Conservation (phyloP, 2,888 invertebrate species). For the Scaptomyza cyrtandrae region DNA sequence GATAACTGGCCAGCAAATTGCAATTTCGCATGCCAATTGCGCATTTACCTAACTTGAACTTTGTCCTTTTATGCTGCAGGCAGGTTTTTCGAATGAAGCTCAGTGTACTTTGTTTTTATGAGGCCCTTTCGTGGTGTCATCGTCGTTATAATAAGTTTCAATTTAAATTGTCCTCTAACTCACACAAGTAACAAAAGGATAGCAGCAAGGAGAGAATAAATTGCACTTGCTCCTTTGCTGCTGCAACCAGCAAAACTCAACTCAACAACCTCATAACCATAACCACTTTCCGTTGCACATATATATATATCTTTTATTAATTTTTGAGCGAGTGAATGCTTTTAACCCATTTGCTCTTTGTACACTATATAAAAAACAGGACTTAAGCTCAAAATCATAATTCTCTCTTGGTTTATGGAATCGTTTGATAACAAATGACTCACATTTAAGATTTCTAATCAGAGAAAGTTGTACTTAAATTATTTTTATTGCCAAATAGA, state of each 20-base stretch:
- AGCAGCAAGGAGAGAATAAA: constrained; percentile 26
- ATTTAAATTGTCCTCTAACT: constrained; percentile 70
- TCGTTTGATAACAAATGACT: too few relatives aligned
- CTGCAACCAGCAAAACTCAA: constrained; percentile 8
- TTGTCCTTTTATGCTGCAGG: constrained; percentile 34
- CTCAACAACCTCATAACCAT: constrained; percentile 30
- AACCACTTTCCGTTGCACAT: constrained; percentile 44
- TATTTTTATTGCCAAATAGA: not conserved
- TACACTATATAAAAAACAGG: not conserved
- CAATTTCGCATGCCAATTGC: constrained; percentile 55
- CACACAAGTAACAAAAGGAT: constrained; percentile 41
- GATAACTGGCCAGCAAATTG: constrained; percentile 52
- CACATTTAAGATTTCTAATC: not conserved
- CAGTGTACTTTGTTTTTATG: constrained; percentile 51
- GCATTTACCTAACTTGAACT: constrained; percentile 52
- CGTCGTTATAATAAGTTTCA: constrained; percentile 69
- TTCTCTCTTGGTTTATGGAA: not conserved
- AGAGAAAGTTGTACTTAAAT: not conserved
- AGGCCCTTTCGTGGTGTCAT: constrained; percentile 43
- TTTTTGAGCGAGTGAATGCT: constrained; percentile 22
- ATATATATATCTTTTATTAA: constrained; percentile 57
- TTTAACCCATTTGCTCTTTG: not conserved
- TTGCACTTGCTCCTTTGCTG: constrained; percentile 41
- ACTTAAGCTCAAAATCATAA: not conserved
- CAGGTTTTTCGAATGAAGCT: constrained; percentile 3